Evolutionary conservation across 2,888 invertebrate species (phyloP).

Genomic region (Lithodes maja): DNA sequence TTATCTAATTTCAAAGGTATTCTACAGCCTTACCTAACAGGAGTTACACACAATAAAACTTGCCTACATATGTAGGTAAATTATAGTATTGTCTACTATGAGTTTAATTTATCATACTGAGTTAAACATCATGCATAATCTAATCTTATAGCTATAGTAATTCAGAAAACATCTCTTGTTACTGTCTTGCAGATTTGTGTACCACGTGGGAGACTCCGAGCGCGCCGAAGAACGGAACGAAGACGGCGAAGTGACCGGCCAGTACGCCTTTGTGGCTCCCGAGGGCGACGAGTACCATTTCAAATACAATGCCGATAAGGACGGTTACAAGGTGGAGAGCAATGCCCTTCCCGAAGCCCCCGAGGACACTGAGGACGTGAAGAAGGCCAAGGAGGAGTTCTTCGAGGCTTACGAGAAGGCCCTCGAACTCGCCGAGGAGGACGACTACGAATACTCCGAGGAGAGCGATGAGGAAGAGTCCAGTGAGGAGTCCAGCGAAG

Average conservation of each 20-base stretch:
- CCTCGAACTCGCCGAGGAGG: conserved; percentile 62
- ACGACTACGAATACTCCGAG: conserved; percentile 57
- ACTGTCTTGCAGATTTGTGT: conserved; percentile 49
- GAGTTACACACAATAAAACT: too few relatives aligned
- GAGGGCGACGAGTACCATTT: conserved; percentile 69
- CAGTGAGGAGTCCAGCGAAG: conserved; percentile 33
- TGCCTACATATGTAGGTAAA: too few relatives aligned
- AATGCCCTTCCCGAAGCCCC: conserved; percentile 64
- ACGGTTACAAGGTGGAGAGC: conserved; percentile 66
- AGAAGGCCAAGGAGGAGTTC: conserved; percentile 66
- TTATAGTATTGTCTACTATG: too few relatives aligned
- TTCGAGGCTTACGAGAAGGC: conserved; percentile 67
- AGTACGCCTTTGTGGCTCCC: conserved; percentile 69
- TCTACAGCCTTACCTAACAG: too few relatives aligned
- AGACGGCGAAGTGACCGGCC: conserved; percentile 63
- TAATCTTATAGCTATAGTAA: neutral
- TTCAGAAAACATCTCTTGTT: neutral
- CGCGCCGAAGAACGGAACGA: conserved; percentile 63
- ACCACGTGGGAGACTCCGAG: conserved; percentile 68
- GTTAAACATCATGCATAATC: neutral
- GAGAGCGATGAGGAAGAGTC: conserved; percentile 44
- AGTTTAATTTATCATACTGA: neutral
- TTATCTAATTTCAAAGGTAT: too few relatives aligned
- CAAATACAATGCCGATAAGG: conserved; percentile 67
- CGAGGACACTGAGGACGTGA: conserved; percentile 70